These are phyloP conservation scores for Trogon melanurus DNA, from an alignment of 2,113 vertebrate species.

Conservation along the genomic window DNA sequence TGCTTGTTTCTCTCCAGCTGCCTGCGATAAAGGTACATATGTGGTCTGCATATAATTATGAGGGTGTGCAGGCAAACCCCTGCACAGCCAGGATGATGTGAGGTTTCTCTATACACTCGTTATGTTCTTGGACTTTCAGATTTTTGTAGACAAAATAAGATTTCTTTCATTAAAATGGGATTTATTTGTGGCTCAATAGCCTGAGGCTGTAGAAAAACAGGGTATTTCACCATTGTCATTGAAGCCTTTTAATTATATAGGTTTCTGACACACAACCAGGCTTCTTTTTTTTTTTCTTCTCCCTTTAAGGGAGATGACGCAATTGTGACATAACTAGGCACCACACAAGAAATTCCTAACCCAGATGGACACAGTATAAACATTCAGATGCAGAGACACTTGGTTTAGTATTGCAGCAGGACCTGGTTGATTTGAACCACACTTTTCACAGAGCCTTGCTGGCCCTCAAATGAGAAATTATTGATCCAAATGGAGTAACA, in stretches of 20 bases:
- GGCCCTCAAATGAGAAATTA: conserved; percentile 37
- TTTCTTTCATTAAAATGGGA: conserved; percentile 70
- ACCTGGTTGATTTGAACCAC: conserved; percentile 11
- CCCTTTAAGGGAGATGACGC: conserved; percentile 48
- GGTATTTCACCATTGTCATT: conserved; percentile 50
- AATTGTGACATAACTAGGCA: conserved; percentile 39
- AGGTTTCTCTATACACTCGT: conserved; percentile 48
- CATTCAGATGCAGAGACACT: conserved; percentile 19
- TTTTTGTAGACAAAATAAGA: conserved; percentile 71
- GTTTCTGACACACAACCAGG: conserved; percentile 59
- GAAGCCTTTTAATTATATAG: conserved; percentile 59
- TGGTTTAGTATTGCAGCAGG: background rate
- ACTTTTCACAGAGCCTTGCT: conserved; percentile 9
- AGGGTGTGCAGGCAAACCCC: conserved; percentile 52
- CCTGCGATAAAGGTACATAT: conserved; percentile 71
- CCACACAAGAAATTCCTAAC: conserved; percentile 48
- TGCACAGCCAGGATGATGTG: conserved; percentile 42
- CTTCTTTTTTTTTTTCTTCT: background rate
- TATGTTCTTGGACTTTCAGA: conserved; percentile 54
- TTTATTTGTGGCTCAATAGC: conserved; percentile 66
- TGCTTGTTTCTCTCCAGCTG: conserved; percentile 73
- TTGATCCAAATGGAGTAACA: conserved; percentile 47
- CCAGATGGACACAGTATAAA: conserved; percentile 39
- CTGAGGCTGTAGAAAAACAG: conserved; percentile 50
- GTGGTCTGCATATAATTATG: conserved; percentile 67